Evolutionary conservation across 2,888 invertebrate species (phyloP).

Genomic region (Eulithis prunata): DNA sequence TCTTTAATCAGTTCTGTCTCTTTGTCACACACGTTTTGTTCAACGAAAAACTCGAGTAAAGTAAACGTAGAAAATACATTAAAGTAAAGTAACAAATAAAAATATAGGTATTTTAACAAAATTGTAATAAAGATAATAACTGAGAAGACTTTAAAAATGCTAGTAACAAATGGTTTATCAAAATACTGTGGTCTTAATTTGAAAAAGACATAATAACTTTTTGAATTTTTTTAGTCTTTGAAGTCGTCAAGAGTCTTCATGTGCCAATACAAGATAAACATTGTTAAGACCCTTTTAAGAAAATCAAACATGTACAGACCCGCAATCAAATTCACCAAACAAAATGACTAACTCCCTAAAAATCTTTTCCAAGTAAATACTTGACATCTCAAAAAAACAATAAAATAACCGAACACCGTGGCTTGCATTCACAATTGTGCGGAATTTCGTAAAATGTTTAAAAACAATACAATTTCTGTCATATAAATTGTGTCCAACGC

Average conservation of each 20-base stretch:
- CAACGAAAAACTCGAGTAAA: too few species aligned
- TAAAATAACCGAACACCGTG: conserved; percentile 68
- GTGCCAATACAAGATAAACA: conserved; percentile 4
- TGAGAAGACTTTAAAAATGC: too few species aligned
- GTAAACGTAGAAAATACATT: too few species aligned
- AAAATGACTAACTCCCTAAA: conserved; percentile 75
- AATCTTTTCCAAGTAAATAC: conserved; percentile 76
- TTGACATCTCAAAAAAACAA: conserved; percentile 65
- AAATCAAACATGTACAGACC: conserved; percentile 31
- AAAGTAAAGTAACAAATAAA: too few species aligned
- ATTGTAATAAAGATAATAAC: too few species aligned
- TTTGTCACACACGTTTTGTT: too few species aligned
- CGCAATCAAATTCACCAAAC: conserved; percentile 43
- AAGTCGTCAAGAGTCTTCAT: conserved; percentile 10
- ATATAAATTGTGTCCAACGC: conserved; percentile 68
- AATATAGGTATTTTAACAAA: too few species aligned
- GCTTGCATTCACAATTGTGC: conserved; percentile 70
- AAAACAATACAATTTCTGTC: conserved; percentile 74
- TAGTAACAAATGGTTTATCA: too few species aligned
- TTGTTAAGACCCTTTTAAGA: conserved; percentile 25
- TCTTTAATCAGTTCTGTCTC: too few species aligned
- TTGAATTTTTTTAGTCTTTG: neutral
- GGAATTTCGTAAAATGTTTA: conserved; percentile 70
- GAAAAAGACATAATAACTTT: too few species aligned
- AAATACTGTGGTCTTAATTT: too few species aligned